Conservation (phyloP, 2,888 invertebrate species). For the Entomobrya proxima region DNA sequence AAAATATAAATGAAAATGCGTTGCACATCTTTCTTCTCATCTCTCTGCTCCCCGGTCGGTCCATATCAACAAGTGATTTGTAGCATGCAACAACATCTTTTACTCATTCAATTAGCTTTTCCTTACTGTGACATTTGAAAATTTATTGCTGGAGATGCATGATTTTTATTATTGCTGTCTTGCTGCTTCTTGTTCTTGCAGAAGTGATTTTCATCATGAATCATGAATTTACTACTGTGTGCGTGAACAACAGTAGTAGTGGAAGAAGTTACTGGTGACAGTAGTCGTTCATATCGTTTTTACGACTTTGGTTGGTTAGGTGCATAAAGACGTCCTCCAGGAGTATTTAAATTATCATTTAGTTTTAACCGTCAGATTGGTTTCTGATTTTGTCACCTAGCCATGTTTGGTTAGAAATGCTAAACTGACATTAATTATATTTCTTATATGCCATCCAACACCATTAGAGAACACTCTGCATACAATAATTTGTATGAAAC, state of each 20-base stretch:
- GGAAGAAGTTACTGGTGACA: too few relatives aligned
- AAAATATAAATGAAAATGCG: background rate
- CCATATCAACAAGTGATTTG: constrained; percentile 64
- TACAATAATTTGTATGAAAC: too few relatives aligned
- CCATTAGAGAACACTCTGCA: too few relatives aligned
- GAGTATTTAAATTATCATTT: too few relatives aligned
- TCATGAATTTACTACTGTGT: background rate
- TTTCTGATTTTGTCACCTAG: constrained; percentile 5
- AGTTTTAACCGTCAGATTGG: too few relatives aligned
- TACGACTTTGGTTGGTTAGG: too few relatives aligned
- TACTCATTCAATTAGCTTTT: constrained; percentile 60
- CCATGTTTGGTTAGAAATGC: background rate
- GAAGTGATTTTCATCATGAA: constrained; percentile 15
- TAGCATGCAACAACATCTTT: constrained; percentile 63
- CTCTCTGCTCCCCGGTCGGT: constrained; percentile 45
- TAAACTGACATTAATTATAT: background rate
- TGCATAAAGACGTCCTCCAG: too few relatives aligned
- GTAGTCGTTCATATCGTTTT: too few relatives aligned
- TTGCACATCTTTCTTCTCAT: background rate
- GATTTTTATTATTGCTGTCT: constrained; percentile 34
- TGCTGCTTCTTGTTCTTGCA: constrained; percentile 28
- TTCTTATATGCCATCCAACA: background rate
- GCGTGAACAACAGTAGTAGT: background rate
- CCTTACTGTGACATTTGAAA: constrained; percentile 55
- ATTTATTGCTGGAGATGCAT: constrained; percentile 49